phyloP scores from a whole-genome alignment of 2,888 invertebrate genomes.

The Eristalis pertinax region DNA sequence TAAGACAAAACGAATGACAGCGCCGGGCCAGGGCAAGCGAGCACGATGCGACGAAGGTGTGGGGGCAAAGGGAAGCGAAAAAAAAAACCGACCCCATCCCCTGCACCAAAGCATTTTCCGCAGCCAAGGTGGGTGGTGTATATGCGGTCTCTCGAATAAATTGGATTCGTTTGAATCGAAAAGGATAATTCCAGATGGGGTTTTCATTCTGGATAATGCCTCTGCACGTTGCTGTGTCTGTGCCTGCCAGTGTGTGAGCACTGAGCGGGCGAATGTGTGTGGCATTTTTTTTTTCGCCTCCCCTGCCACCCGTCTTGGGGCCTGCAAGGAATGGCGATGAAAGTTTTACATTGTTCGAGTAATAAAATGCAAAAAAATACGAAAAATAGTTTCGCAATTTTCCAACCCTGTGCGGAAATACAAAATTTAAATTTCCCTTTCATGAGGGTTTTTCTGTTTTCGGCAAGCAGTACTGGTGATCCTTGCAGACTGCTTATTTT shows the following conservation, averaged over 20 bases:
- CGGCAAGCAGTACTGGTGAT: neutral
- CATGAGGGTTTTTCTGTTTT: conserved; percentile 27
- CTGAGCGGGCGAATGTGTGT: too few relatives aligned
- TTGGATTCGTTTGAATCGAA: conserved; percentile 72
- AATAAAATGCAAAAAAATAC: conserved; percentile 64
- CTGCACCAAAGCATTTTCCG: neutral
- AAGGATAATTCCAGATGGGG: conserved; percentile 70
- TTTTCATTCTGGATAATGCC: conserved; percentile 29
- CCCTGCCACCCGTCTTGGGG: neutral
- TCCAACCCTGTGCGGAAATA: conserved; percentile 46
- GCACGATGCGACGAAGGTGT: too few relatives aligned
- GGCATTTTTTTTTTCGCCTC: neutral
- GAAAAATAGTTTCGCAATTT: conserved; percentile 69
- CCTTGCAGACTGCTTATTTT: neutral
- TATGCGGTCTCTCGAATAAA: conserved; percentile 68
- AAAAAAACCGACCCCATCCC: conserved; percentile 4
- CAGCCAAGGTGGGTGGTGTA: conserved; percentile 40
- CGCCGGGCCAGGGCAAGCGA: neutral
- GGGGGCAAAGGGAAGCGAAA: neutral
- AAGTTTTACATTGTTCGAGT: conserved; percentile 66
- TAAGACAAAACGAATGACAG: neutral
- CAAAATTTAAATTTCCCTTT: conserved; percentile 57
- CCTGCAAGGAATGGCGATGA: conserved; percentile 55
- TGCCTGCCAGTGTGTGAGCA: conserved; percentile 7
- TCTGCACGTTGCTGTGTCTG: neutral